Evolutionary conservation across 2,888 invertebrate species (phyloP).

Genomic region (Amphipyra berbera): DNA sequence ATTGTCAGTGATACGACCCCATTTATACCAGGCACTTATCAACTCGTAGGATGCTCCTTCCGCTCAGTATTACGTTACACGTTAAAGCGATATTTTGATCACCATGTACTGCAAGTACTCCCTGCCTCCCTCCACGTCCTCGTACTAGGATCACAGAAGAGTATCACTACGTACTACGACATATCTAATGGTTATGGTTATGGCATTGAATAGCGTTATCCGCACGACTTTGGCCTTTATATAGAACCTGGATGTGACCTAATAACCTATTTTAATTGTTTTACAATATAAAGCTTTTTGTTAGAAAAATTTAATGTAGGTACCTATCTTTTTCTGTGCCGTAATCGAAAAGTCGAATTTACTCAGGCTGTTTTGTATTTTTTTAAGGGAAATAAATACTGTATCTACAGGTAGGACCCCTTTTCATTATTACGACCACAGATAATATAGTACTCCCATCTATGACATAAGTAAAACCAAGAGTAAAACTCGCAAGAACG

Average conservation of each 20-base stretch:
- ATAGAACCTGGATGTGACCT: slow-evolving; percentile 38
- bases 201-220: slow-evolving; percentile 40
- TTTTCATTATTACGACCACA: no score
- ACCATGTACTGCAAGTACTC: slow-evolving; percentile 21
- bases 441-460: no score
- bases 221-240: slow-evolving; percentile 67
- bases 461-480: no score
- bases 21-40: slow-evolving; percentile 80
- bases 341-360: background rate
- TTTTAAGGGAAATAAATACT: background rate
- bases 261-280: slow-evolving; percentile 32
- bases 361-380: background rate
- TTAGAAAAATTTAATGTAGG: background rate
- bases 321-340: background rate
- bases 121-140: slow-evolving; percentile 38
- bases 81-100: slow-evolving; percentile 35
- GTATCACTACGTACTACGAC: slow-evolving; percentile 8
- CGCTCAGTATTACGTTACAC: slow-evolving; percentile 62
- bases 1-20: slow-evolving; percentile 82
- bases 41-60: slow-evolving; percentile 76
- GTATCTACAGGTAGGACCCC: background rate
- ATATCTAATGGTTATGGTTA: slow-evolving; percentile 26
- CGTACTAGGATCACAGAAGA: slow-evolving; percentile 35
- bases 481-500: no score
- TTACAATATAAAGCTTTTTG: slow-evolving; percentile 16